Conservation (phyloP, 2,888 invertebrate genomes). For the Prostheceraeus crozeri region DNA sequence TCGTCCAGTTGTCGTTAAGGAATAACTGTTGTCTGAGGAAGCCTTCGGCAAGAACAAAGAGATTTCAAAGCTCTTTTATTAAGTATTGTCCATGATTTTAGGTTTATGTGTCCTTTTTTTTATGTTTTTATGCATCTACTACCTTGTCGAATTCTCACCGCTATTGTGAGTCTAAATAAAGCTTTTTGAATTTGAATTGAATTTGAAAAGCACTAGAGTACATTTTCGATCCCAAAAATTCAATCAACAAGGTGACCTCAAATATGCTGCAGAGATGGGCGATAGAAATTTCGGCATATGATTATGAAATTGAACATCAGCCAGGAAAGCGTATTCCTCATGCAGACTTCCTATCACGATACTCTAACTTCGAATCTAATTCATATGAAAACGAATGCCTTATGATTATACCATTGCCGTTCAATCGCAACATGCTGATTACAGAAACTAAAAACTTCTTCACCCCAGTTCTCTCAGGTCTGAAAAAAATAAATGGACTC, state of each 20-base stretch:
- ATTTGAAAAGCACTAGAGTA: not conserved
- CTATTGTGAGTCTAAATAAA: too few relatives aligned
- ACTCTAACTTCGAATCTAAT: not conserved
- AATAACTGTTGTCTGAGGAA: too few relatives aligned
- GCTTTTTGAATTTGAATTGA: too few relatives aligned
- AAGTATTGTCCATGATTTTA: too few relatives aligned
- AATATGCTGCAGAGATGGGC: not conserved
- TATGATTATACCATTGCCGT: not conserved
- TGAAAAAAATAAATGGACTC: not conserved
- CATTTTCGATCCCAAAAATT: not conserved
- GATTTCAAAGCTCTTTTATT: too few relatives aligned
- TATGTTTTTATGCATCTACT: too few relatives aligned
- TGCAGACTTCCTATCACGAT: not conserved
- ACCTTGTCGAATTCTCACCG: too few relatives aligned
- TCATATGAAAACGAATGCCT: not conserved
- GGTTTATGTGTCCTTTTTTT: too few relatives aligned
- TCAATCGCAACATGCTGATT: not conserved
- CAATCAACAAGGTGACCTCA: not conserved
- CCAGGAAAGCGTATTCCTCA: slow-evolving; percentile 13
- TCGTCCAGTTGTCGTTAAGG: too few relatives aligned
- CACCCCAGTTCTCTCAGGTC: not conserved
- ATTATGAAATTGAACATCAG: slow-evolving; percentile 9
- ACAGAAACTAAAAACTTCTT: slow-evolving; percentile 4
- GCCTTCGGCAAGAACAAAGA: too few relatives aligned
- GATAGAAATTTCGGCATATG: not conserved